phyloP scores from a whole-genome alignment of 2,113 vertebrate genomes.

The Microtus ochrogaster region DNA sequence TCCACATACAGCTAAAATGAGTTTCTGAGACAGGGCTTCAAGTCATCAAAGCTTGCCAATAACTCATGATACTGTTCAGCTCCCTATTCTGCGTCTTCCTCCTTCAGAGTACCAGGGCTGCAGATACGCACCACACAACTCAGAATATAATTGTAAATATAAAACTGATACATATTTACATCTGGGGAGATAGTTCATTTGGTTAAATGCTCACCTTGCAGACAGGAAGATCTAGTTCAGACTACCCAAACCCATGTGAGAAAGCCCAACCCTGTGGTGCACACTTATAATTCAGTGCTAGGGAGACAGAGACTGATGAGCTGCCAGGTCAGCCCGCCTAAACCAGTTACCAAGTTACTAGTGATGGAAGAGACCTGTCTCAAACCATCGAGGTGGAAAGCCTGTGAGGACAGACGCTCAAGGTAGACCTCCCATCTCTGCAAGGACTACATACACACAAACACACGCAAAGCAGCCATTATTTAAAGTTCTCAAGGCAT shows the following conservation, averaged over 20 bases:
- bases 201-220: neutral
- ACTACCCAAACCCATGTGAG: too few species aligned
- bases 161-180: neutral
- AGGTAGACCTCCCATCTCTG: neutral
- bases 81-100: too few species aligned
- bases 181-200: neutral
- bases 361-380: neutral
- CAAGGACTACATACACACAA: neutral
- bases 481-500: neutral
- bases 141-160: neutral
- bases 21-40: neutral
- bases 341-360: neutral
- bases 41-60: neutral
- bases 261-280: neutral
- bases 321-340: neutral
- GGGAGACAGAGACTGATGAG: neutral
- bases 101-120: neutral
- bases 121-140: neutral
- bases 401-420: neutral
- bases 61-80: neutral
- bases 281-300: neutral
- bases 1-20: neutral
- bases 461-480: neutral
- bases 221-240: neutral
- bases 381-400: neutral